Conservation (phyloP, 1,140 invertebrate genomes). For the Brachionus paranguensis region DNA sequence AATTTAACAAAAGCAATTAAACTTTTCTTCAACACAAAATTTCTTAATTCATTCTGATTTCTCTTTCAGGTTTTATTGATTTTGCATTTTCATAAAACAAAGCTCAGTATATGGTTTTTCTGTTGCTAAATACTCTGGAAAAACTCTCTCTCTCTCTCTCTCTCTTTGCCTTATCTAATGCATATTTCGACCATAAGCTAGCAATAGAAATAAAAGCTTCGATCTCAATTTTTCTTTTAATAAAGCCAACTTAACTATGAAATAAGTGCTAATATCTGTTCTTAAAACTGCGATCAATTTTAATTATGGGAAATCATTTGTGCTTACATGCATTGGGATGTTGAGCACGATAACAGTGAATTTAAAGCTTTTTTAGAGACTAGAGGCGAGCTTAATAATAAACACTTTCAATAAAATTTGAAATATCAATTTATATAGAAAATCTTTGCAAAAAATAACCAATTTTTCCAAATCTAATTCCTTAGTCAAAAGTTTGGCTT, state of each 20-base stretch:
- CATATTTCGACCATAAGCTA: too few species aligned
- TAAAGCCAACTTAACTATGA: too few species aligned
- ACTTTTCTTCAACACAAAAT: background rate
- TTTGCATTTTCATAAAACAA: background rate
- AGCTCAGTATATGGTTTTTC: background rate
- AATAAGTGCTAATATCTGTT: too few species aligned
- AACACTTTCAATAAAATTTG: background rate
- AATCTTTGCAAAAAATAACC: background rate
- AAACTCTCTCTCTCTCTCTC: background rate
- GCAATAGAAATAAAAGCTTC: background rate
- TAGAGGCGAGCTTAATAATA: background rate
- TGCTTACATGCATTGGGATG: background rate
- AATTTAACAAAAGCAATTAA: background rate
- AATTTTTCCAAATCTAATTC: background rate
- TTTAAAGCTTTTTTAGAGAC: background rate
- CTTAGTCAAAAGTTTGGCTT: background rate
- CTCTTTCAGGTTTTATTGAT: background rate
- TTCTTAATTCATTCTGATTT: background rate
- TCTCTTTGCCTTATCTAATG: too few species aligned
- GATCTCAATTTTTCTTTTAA: background rate
- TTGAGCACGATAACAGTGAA: background rate
- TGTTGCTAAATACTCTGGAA: background rate
- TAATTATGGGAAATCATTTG: background rate
- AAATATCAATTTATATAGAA: background rate
- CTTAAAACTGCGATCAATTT: too few species aligned